Conservation (phyloP, 2,888 invertebrate species). For the Acrobasis consociella region DNA sequence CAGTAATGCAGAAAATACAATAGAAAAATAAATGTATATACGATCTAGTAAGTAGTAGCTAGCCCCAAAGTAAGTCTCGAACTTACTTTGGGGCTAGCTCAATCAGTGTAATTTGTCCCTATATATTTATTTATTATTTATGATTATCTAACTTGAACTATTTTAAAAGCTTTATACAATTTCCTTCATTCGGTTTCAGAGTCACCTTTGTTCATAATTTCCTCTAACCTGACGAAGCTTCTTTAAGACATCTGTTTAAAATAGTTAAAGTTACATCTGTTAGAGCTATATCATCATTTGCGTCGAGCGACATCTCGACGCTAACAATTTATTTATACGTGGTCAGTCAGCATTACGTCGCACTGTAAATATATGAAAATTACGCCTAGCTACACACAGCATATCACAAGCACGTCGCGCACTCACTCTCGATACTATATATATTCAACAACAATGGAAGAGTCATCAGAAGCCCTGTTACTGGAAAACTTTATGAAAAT, state of each 20-base stretch:
- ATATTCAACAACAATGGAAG: conserved; percentile 73
- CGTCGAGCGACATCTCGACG: neutral
- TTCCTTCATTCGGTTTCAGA: neutral
- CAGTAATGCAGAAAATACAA: conserved; percentile 44
- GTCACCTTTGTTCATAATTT: neutral
- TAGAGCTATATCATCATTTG: neutral
- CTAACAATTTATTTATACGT: conserved; percentile 28
- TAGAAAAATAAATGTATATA: conserved; percentile 68
- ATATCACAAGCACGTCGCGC: conserved; percentile 55
- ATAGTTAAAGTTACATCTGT: neutral
- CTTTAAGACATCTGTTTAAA: neutral
- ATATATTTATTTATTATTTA: too few species aligned
- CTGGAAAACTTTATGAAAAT: conserved; percentile 51
- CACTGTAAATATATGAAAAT: conserved; percentile 53
- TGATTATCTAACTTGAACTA: conserved; percentile 6
- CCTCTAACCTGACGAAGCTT: neutral
- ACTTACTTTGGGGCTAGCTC: too few species aligned
- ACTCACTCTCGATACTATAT: conserved; percentile 46
- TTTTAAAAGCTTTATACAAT: neutral
- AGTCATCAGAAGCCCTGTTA: conserved; percentile 68
- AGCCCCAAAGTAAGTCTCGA: too few species aligned
- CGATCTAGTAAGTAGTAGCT: too few species aligned
- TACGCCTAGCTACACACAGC: conserved; percentile 38
- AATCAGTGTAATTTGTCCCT: too few species aligned
- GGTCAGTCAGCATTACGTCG: conserved; percentile 40